phyloP scores from a whole-genome alignment of 2,113 vertebrate genomes.

The Epinephelus cyanopodus region DNA sequence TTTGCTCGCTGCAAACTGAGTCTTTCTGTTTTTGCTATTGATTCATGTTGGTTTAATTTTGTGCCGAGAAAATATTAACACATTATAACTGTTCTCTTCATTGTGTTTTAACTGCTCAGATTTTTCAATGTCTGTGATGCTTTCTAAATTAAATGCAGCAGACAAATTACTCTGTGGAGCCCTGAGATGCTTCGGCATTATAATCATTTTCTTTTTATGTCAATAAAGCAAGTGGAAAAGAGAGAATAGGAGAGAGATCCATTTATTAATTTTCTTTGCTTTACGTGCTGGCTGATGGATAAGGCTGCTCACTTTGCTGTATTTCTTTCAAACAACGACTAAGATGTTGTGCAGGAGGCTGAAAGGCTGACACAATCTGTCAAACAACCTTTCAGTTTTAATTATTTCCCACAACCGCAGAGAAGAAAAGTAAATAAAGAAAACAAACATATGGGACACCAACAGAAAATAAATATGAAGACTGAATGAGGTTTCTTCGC shows the following conservation, averaged over 20 bases:
- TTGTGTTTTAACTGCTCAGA: not conserved
- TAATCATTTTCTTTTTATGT: not conserved
- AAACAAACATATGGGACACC: constrained; percentile 32
- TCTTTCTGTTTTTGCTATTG: not conserved
- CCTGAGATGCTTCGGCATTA: not conserved
- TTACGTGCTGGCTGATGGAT: not conserved
- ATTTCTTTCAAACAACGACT: constrained; percentile 2
- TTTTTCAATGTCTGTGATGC: not conserved
- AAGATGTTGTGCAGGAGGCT: not conserved
- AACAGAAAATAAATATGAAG: constrained; percentile 31
- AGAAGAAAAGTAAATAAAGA: constrained; percentile 30
- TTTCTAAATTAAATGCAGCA: not conserved
- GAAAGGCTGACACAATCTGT: not conserved
- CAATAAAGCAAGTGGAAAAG: constrained; percentile 3
- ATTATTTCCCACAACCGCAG: constrained; percentile 11
- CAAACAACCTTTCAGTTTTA: constrained; percentile 21
- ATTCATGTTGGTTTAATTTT: not conserved
- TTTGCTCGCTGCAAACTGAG: no score
- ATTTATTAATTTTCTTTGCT: constrained; percentile 3
- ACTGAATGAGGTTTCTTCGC: not conserved
- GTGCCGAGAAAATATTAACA: not conserved
- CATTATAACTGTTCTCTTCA: not conserved
- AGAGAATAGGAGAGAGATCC: not conserved
- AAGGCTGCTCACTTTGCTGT: not conserved
- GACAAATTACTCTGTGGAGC: not conserved